These are phyloP conservation scores for Arvicanthis niloticus DNA, from an alignment of 2,113 vertebrate species.

Conservation along the genomic window DNA sequence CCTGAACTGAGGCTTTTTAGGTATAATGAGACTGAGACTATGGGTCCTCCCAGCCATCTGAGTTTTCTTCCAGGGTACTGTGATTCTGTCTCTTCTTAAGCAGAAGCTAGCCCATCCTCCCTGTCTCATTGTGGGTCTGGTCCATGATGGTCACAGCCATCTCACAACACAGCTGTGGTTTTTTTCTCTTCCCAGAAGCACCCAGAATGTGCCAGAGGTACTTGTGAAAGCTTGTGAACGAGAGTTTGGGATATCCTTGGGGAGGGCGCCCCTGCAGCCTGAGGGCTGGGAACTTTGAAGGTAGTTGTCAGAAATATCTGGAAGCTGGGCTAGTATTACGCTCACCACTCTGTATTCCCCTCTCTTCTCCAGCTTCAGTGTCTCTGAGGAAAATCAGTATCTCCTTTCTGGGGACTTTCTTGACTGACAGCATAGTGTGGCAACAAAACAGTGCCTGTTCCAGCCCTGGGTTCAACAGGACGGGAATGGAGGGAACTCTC, in stretches of 20 bases:
- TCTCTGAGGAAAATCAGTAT: neutral
- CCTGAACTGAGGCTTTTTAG: neutral
- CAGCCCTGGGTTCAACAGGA: neutral
- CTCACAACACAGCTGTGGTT: neutral
- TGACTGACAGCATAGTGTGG: accelerated
- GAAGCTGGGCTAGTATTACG: accelerated
- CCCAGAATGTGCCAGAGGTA: too few species aligned
- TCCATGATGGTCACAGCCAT: neutral
- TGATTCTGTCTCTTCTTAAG: neutral
- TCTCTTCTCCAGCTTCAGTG: accelerated
- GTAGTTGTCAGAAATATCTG: neutral
- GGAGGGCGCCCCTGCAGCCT: neutral
- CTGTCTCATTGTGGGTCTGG: neutral
- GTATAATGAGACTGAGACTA: accelerated
- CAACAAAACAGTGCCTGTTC: neutral
- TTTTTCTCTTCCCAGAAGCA: accelerated
- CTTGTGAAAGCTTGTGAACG: neutral
- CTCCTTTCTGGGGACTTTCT: neutral
- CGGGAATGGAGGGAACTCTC: neutral
- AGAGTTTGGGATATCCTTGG: neutral
- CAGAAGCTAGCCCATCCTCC: too few species aligned
- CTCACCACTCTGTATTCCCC: accelerated
- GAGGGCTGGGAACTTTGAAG: neutral
- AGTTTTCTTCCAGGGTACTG: neutral
- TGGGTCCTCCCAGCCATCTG: neutral